Percentiles rank a stretch among this genome's conserved stretches.
Evolutionary conservation across 2,888 invertebrate genomes (phyloP).

Genomic region (Rhorus exstirpatorius): DNA sequence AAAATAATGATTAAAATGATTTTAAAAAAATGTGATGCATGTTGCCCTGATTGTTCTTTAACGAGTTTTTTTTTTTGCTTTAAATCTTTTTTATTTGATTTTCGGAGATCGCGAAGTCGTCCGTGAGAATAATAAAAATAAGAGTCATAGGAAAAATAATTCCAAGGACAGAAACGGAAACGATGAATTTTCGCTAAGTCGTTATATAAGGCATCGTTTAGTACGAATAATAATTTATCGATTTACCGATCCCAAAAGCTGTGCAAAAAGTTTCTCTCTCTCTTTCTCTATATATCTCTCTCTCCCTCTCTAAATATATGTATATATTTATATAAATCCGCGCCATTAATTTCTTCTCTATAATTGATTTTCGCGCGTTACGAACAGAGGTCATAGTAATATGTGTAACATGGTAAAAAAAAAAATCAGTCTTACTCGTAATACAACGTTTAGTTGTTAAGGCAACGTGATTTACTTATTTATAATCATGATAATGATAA

Average conservation of each 20-base stretch:
- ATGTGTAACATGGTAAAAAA: conserved; percentile 64
- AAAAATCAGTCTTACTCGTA: conserved; percentile 83
- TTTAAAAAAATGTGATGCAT: neutral
- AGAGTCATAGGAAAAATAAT: too few relatives aligned
- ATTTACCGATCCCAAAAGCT: conserved; percentile 7
- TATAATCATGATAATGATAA: conserved; percentile 40
- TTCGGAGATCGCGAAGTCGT: neutral
- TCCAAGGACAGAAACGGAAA: conserved; percentile 14
- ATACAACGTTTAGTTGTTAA: conserved; percentile 80
- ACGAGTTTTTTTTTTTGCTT: neutral
- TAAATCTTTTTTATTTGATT: neutral
- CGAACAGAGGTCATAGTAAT: conserved; percentile 54
- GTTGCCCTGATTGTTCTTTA: conserved; percentile 18
- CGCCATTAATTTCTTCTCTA: conserved; percentile 9
- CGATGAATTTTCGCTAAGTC: conserved; percentile 3
- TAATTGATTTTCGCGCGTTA: conserved; percentile 7
- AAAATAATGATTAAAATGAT: conserved; percentile 16
- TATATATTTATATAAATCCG: conserved; percentile 46
- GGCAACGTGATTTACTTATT: conserved; percentile 73
- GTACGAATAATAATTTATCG: neutral
- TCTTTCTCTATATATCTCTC: neutral
- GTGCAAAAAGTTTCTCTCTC: neutral
- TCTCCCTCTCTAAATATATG: neutral
- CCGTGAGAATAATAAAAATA: neutral
- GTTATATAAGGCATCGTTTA: neutral